Base-by-base conservation (phyloP, 1,140 invertebrate genomes). In the Drosophila eugracilis region DNA sequence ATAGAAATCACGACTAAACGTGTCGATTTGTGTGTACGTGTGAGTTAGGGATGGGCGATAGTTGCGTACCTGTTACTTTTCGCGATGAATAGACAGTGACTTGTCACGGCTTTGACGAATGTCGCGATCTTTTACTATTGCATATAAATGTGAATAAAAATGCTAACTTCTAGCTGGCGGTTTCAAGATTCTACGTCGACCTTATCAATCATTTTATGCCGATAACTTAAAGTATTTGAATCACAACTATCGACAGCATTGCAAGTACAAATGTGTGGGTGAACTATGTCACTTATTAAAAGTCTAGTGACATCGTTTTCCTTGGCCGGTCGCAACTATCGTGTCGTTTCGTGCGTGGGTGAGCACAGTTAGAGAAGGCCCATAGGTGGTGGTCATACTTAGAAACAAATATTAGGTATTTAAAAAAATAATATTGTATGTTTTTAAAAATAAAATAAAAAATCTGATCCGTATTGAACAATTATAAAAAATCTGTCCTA, bases 1-100 rank as follows among this genome's bases (percentile, higher is more conserved):
- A 59, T 47, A 80, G 81, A 86, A 85, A 85, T 85, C 80, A 85
- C 80, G 81, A 80, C 81, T 74, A 77, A 85, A 86, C 12, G n/a
- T n/a, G n/a, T n/a, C n/a, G 12, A 32, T 12, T 86, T 85, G 67
- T 85, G 80, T 85, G 80, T 85, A 85, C 80, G 80, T 85, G 80
- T 85, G 70, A 73, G 70, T 34, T 62, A 74, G 70, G 42, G 48
- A 62, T 73, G 70, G 60, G 12, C 65, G 62, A 69, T 69, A 69
- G 65, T 53, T 67, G 48, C 57, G 39, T 62, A 63, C 57, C 60
- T 63, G 60, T 62, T 63, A 63, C 50, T 53, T 41, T 14, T 7
- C 26, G 26, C 34, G 36, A 53, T 37, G 6, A 37, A 22, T 21
- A 36, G 21, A 14, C 22, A 26, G 45, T 28, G 6, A 32, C 44